A percentile compares a stretch with the other conserved stretches of the same genome.
Conservation (phyloP, 2,797 vertebrate genomes). For the Echeneis naucrates region DNA sequence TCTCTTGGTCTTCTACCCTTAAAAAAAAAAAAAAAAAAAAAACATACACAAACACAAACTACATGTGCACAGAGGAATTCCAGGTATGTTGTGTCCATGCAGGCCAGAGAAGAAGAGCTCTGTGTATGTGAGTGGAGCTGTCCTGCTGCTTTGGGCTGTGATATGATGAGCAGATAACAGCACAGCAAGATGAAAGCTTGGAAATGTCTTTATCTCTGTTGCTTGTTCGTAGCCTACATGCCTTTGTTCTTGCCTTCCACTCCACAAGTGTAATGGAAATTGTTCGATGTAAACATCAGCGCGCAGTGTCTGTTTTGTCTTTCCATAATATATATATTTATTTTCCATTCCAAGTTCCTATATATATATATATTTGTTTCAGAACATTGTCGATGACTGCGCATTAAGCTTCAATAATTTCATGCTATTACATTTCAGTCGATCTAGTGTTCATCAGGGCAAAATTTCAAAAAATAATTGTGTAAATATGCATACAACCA, state of each 20-base stretch:
- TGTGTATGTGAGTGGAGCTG: conserved; percentile 64
- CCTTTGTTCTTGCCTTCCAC: conserved; percentile 53
- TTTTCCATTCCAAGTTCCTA: not conserved
- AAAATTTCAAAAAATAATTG: not conserved
- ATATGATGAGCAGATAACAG: conserved; percentile 72
- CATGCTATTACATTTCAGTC: not conserved
- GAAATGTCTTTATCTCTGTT: conserved; percentile 65
- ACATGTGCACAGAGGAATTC: conserved; percentile 58
- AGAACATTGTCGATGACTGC: not conserved
- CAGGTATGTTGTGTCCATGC: conserved; percentile 67
- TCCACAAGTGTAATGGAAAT: conserved; percentile 24
- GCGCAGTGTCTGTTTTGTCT: not conserved
- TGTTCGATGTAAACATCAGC: conserved; percentile 16
- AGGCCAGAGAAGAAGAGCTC: conserved; percentile 59
- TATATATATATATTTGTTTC: not conserved
- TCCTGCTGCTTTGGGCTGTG: conserved; percentile 68
- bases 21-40: conserved; percentile 19
- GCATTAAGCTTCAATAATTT: not conserved
- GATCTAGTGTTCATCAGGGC: not conserved
- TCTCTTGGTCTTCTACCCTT: not conserved
- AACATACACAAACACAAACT: conserved; percentile 19
- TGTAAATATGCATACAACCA: not conserved
- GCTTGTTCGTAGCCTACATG: conserved; percentile 43
- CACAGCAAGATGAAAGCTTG: conserved; percentile 68
- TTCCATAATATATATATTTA: not conserved